Conservation (phyloP, 37 sponge, comb jelly and placozoan genomes). For the Diacarnus erythraeanus region DNA sequence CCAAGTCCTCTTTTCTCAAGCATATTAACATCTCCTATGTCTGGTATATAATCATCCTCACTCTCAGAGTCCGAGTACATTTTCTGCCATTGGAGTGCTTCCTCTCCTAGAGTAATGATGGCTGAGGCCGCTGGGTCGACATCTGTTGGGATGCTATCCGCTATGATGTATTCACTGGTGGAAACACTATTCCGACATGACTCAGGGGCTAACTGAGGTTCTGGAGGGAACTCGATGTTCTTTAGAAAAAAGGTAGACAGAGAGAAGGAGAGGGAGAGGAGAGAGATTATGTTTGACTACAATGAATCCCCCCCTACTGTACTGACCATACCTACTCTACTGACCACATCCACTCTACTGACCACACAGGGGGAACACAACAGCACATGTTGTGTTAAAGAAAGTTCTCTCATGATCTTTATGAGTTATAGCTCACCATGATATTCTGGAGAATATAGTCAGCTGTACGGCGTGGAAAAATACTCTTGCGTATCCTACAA, state of each 20-base stretch:
- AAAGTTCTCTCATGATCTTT: background rate
- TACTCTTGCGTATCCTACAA: slow-evolving; percentile 12
- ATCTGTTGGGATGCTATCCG: slow-evolving; percentile 40
- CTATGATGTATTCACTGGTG: slow-evolving; percentile 18
- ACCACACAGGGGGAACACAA: too few relatives aligned
- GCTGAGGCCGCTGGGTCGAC: slow-evolving; percentile 5
- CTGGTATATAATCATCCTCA: slow-evolving; percentile 19
- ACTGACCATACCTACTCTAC: too few relatives aligned
- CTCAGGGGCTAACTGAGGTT: slow-evolving; percentile 28
- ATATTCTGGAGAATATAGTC: slow-evolving; percentile 27
- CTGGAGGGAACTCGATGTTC: slow-evolving; percentile 7
- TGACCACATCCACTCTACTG: too few relatives aligned
- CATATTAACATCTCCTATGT: background rate
- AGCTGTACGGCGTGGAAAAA: slow-evolving; percentile 15
- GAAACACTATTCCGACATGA: background rate
- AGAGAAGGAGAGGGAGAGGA: background rate
- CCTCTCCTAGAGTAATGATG: slow-evolving; percentile 19
- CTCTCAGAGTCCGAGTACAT: slow-evolving; percentile 25
- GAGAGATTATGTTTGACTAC: background rate
- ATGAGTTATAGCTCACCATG: background rate
- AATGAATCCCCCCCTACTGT: too few relatives aligned
- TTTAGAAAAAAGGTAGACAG: background rate
- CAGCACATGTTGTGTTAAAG: background rate
- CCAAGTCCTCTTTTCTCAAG: background rate
- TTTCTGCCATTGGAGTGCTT: slow-evolving; percentile 27